phyloP scores from a whole-genome alignment of 2,888 invertebrate species.

The Saturnia japonica region DNA sequence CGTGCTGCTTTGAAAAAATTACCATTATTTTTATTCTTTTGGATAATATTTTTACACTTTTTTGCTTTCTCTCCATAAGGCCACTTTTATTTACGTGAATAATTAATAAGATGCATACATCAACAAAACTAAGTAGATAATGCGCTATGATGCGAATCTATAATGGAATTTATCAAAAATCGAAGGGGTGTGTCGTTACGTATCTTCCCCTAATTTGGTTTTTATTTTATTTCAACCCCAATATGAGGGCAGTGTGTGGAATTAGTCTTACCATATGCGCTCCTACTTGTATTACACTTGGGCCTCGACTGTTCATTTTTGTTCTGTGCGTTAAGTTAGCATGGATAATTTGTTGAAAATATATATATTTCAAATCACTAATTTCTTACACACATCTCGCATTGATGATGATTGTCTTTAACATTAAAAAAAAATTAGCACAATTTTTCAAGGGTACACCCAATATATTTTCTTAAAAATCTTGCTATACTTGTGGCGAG shows the following conservation, averaged over 20 bases:
- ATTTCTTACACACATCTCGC: not conserved
- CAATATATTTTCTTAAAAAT: too few species aligned
- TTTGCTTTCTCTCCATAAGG: not conserved
- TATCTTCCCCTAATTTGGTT: constrained; percentile 79
- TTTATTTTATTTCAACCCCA: constrained; percentile 77
- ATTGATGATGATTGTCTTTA: not conserved
- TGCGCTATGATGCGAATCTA: constrained; percentile 64
- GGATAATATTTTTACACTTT: not conserved
- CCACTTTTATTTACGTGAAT: constrained; percentile 32
- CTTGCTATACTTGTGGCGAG: too few species aligned
- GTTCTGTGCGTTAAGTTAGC: constrained; percentile 41
- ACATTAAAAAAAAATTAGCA: too few species aligned
- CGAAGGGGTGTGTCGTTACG: constrained; percentile 79
- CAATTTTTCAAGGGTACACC: too few species aligned
- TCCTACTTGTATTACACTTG: constrained; percentile 76
- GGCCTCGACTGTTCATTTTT: constrained; percentile 68
- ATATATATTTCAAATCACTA: not conserved
- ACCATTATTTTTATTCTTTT: constrained; percentile 10
- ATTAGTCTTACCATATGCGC: constrained; percentile 82
- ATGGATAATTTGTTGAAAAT: not conserved
- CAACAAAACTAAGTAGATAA: constrained; percentile 58
- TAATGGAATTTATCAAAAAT: constrained; percentile 81
- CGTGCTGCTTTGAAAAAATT: not conserved
- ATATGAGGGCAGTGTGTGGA: constrained; percentile 63
- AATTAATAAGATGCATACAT: constrained; percentile 48